Conservation (phyloP, 2,797 vertebrate genomes). For the Yasuhikotakia modesta region DNA sequence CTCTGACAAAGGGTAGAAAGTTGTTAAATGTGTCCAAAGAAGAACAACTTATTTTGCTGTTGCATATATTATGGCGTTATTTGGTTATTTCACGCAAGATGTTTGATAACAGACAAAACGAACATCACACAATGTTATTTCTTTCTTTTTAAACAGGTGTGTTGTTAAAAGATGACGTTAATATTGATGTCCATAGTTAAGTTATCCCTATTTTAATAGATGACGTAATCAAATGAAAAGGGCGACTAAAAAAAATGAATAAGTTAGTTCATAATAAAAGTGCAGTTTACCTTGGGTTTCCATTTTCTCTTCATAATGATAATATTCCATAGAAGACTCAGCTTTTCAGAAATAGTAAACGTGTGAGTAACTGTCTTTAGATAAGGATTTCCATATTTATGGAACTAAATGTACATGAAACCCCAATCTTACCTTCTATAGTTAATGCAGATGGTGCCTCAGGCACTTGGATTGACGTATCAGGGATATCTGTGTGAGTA, state of each 20-base stretch:
- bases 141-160: not conserved
- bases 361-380: constrained; percentile 22
- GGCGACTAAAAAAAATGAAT: constrained; percentile 41
- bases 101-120: constrained; percentile 6
- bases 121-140: constrained; percentile 19
- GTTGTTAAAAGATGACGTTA: constrained; percentile 31
- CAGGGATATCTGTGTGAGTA: constrained; percentile 85
- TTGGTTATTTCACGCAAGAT: constrained; percentile 40
- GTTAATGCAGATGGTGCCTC: constrained; percentile 79
- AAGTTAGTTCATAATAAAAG: constrained; percentile 34
- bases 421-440: constrained; percentile 82
- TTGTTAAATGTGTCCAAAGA: constrained; percentile 53
- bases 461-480: constrained; percentile 89
- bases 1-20: constrained; percentile 67
- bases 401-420: not conserved
- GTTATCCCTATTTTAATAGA: constrained; percentile 23
- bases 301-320: constrained; percentile 74
- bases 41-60: not conserved
- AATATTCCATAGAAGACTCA: constrained; percentile 73
- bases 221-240: constrained; percentile 3
- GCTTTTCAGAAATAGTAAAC: constrained; percentile 57
- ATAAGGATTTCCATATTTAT: constrained; percentile 40
- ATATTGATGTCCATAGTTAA: constrained; percentile 4
- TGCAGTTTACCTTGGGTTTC: constrained; percentile 72
- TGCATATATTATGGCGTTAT: constrained; percentile 7